Conservation (phyloP, 1,140 invertebrate species). For the Drosophila santomea region DNA sequence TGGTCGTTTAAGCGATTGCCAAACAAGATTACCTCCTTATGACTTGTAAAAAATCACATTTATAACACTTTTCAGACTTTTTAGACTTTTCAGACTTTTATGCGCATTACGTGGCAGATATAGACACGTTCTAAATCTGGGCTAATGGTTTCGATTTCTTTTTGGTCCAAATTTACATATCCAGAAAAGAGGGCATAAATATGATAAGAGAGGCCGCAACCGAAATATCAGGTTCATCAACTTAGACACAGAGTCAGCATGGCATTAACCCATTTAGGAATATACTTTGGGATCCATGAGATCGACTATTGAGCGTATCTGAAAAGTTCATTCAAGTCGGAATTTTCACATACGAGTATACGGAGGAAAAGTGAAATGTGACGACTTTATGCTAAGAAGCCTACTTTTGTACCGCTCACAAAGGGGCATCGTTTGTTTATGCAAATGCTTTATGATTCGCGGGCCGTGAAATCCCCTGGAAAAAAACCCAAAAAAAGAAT, state of each 20-base stretch:
- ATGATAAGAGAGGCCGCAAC: slow-evolving; percentile 53
- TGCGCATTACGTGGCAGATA: slow-evolving; percentile 39
- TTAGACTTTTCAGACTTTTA: slow-evolving; percentile 42
- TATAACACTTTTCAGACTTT: slow-evolving; percentile 37
- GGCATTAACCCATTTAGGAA: slow-evolving; percentile 66
- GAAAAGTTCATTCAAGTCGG: slow-evolving; percentile 35
- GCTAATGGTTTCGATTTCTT: slow-evolving; percentile 65
- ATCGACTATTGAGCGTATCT: slow-evolving; percentile 19
- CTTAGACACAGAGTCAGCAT: slow-evolving; percentile 43
- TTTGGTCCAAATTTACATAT: slow-evolving; percentile 34
- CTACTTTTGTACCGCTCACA: slow-evolving; percentile 38
- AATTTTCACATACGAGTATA: slow-evolving; percentile 33
- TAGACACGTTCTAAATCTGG: slow-evolving; percentile 52
- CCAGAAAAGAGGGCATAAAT: slow-evolving; percentile 41
- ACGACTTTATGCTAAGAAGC: slow-evolving; percentile 66
- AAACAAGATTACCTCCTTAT: slow-evolving; percentile 26
- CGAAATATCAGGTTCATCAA: slow-evolving; percentile 66
- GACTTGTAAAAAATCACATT: slow-evolving; percentile 15
- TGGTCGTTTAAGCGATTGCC: slow-evolving; percentile 54
- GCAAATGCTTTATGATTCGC: slow-evolving; percentile 73
- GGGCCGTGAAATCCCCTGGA: slow-evolving; percentile 32
- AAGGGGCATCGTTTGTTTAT: slow-evolving; percentile 61
- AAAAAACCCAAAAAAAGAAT: slow-evolving; percentile 21
- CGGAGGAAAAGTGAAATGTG: slow-evolving; percentile 70
- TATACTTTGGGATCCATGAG: slow-evolving; percentile 9